Evolutionary conservation across 2,113 vertebrate species (phyloP).

Genomic region (Copsychus sechellarum): DNA sequence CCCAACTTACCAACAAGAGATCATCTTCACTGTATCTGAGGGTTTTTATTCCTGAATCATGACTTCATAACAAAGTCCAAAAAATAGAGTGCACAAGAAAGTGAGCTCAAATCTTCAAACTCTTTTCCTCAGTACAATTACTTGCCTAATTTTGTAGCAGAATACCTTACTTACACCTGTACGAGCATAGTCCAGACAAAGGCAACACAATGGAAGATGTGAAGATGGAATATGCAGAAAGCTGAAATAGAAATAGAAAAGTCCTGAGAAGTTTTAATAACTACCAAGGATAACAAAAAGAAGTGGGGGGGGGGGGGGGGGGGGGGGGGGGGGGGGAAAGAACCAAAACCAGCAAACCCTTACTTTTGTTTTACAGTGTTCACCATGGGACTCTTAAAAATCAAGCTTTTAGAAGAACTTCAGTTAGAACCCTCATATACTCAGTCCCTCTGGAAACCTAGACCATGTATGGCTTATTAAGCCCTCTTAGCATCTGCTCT

Average conservation of each 20-base stretch:
- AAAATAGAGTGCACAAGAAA: rapidly evolving
- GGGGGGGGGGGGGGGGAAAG: rapidly evolving
- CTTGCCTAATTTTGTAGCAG: neutral
- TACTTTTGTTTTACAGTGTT: neutral
- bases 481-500: neutral
- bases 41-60: neutral
- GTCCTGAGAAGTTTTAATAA: neutral
- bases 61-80: neutral
- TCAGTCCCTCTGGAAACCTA: neutral
- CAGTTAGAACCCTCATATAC: neutral
- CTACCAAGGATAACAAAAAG: neutral
- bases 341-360: rapidly evolving
- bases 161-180: neutral
- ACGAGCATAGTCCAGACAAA: neutral
- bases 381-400: neutral
- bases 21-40: neutral
- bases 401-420: neutral
- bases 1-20: neutral
- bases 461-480: neutral
- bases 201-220: neutral
- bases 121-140: neutral
- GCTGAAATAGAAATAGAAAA: neutral
- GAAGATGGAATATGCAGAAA: neutral
- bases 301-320: rapidly evolving
- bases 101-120: neutral